These are phyloP conservation scores for Tipula vernalis DNA, from an alignment of 2,888 invertebrate species.

Conservation along the genomic window DNA sequence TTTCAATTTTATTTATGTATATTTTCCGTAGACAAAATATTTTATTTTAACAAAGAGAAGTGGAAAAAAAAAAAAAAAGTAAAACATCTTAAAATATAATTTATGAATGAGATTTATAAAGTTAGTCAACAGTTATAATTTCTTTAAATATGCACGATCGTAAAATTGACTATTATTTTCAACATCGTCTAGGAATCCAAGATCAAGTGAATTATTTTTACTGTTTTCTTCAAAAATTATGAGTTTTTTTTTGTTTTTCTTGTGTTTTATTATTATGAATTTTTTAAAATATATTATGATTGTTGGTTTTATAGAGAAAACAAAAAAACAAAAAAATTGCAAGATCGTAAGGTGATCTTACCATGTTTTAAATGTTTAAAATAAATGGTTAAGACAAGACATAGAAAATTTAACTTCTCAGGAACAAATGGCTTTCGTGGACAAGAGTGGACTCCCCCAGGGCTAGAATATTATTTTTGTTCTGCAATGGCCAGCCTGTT, in stretches of 20 bases:
- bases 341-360: not conserved
- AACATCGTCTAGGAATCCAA: not conserved
- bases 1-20: not conserved
- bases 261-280: not conserved
- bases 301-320: not conserved
- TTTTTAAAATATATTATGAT: not conserved
- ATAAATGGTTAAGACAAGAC: too few species aligned
- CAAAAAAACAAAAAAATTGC: not conserved
- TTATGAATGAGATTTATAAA: conserved; percentile 4
- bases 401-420: too few species aligned
- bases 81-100: not conserved
- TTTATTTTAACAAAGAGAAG: not conserved
- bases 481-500: too few species aligned
- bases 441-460: too few species aligned
- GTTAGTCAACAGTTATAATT: not conserved
- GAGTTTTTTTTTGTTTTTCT: not conserved
- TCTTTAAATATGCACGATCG: not conserved
- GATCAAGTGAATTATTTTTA: not conserved
- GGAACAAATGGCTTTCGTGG: too few species aligned
- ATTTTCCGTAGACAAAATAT: not conserved
- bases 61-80: not conserved
- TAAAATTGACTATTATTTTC: not conserved
- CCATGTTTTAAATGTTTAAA: not conserved
- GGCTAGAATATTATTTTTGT: too few species aligned
- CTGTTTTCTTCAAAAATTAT: not conserved